Base-by-base conservation (phyloP, 2,888 invertebrate genomes). In the Achlya flavicornis region DNA sequence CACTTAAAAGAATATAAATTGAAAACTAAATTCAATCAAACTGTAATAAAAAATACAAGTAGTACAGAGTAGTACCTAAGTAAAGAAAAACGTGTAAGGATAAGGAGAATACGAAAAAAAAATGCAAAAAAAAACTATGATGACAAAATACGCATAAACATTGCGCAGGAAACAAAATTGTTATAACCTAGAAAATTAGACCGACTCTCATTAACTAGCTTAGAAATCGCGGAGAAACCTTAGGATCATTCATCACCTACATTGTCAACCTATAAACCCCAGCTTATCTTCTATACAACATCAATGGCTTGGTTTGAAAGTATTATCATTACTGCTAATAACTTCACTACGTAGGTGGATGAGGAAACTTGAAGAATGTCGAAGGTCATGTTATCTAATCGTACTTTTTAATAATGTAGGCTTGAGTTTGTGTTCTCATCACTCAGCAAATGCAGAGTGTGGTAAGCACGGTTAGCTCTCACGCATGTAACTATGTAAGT, bases 161-260 rank as follows among this genome's bases (percentile, higher is more conserved):
- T 53, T 16, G 16, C 48, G 8, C 16, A 16, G 48, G 16, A 8
- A 53, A 14, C 14, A 16, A 16, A n/a, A 4, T 33, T 33, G 46
- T 16, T 19, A 10, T 10, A 41, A 16, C 16, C 48, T 10, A 53
- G 10, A n/a, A 53, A 53, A 53, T 53, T 53, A 53, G 48, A 53
- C 16, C 48, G n/a, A 19, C 4, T 53, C 12, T 53, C 48, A 53
- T 53, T 16, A 53, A 53, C 48, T 19, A 53, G 48, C 48, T 53
- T 53, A 53, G 48, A 53, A 53, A 53, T 53, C 48, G 46, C n/a
- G 48, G 48, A 53, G 48, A 53, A 53, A 53, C 48, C 19, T 16
- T 53, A 16, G 8, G 1, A 53, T 19, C 48, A 53, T 53, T 10
- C 2, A 19, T 53, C 48, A 53, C 48, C 46, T n/a, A n/a, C n/a